A percentile compares a stretch with the other conserved stretches of the same genome.
Evolutionary conservation across 1,140 invertebrate species (phyloP).

Genomic region (Leptinotarsa lineolata): DNA sequence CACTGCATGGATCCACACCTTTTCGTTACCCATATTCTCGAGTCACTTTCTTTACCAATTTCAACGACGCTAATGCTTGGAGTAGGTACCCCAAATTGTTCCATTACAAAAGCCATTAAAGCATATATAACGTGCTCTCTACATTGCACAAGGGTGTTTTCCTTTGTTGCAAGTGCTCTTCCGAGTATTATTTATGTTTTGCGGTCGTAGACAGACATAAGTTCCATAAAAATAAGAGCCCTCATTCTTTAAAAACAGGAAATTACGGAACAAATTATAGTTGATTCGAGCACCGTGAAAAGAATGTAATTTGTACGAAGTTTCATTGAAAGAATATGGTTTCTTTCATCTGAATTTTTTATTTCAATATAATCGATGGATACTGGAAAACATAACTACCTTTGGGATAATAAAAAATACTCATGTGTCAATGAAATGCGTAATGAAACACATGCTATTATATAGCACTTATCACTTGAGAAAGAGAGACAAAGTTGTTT

Average conservation of each 20-base stretch:
- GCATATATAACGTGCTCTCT: constrained; percentile 17
- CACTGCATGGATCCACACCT: no score
- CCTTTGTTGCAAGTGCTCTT: constrained; percentile 12
- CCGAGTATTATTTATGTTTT: constrained; percentile 24
- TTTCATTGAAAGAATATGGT: neutral
- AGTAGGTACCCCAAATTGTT: constrained; percentile 21
- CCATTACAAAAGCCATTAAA: constrained; percentile 22
- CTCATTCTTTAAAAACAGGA: neutral
- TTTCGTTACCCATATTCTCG: no score
- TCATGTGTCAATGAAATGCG: no score
- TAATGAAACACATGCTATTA: no score
- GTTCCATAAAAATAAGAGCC: neutral
- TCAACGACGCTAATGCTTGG: neutral
- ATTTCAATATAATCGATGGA: no score
- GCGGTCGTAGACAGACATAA: neutral
- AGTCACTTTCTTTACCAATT: no score
- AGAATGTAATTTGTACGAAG: neutral
- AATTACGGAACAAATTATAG: neutral
- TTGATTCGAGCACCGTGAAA: neutral
- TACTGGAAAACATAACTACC: no score
- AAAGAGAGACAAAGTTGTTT: no score
- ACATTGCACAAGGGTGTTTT: constrained; percentile 22
- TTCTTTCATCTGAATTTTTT: neutral
- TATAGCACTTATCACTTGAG: no score
- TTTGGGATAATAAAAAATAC: no score